A percentile compares a stretch with the other conserved stretches of the same genome.
These are phyloP conservation scores for Ceramica pisi DNA, from an alignment of 2,888 invertebrate species.

Conservation along the genomic window DNA sequence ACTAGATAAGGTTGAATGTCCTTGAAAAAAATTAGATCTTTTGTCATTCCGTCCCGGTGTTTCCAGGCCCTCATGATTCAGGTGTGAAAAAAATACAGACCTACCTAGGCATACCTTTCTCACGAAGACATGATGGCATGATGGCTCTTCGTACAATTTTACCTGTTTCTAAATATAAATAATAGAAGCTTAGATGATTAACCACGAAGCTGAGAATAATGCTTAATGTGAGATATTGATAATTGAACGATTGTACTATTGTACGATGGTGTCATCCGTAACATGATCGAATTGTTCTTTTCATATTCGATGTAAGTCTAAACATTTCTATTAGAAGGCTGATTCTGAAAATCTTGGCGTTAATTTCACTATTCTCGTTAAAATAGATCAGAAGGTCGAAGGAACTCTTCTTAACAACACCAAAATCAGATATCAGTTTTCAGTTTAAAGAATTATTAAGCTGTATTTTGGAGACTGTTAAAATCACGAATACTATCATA, in stretches of 20 bases:
- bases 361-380: too few species aligned
- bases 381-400: too few species aligned
- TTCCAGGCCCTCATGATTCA: too few species aligned
- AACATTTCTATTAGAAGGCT: constrained; percentile 40
- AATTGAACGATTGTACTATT: constrained; percentile 11
- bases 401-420: background rate
- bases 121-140: too few species aligned
- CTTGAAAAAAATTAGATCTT: too few species aligned
- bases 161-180: background rate
- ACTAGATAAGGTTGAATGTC: too few species aligned
- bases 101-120: too few species aligned
- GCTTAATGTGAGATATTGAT: background rate
- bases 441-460: background rate
- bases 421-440: background rate
- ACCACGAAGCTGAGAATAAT: background rate
- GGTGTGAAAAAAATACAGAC: too few species aligned
- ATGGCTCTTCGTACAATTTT: background rate
- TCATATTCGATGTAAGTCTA: constrained; percentile 16
- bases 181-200: background rate
- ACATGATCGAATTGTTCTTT: constrained; percentile 8
- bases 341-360: constrained; percentile 40
- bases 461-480: background rate
- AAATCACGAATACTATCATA: background rate
- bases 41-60: too few species aligned
- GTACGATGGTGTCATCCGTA: constrained; percentile 1